Conservation (phyloP, 2,797 vertebrate species). For the Fundulus diaphanus region DNA sequence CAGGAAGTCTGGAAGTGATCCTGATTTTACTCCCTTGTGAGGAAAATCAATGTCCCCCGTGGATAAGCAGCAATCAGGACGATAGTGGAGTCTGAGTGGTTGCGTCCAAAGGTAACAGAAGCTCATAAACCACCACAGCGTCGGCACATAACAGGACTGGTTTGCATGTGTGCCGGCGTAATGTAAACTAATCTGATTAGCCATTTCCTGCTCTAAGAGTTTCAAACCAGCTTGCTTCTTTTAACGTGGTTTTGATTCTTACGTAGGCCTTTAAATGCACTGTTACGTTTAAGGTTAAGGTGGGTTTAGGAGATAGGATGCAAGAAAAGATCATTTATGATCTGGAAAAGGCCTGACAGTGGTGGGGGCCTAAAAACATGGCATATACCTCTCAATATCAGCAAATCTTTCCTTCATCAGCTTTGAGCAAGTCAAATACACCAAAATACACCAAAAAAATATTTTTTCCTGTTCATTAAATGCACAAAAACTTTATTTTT, state of each 20-base stretch:
- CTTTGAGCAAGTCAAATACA: not conserved
- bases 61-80: not conserved
- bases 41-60: not conserved
- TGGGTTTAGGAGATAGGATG: too few species aligned
- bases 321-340: too few species aligned
- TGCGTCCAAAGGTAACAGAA: not conserved
- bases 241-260: too few species aligned
- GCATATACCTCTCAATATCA: too few species aligned
- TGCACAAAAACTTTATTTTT: not conserved
- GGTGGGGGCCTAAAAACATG: too few species aligned
- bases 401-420: too few species aligned
- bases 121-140: not conserved
- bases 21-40: constrained; percentile 1
- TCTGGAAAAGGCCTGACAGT: too few species aligned
- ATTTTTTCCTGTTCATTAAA: not conserved
- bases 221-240: not conserved
- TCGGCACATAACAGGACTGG: not conserved
- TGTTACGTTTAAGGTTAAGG: too few species aligned
- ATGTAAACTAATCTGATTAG: not conserved
- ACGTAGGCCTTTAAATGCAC: too few species aligned
- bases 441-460: not conserved
- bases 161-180: not conserved
- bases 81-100: not conserved
- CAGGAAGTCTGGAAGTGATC: not conserved
- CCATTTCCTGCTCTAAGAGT: not conserved